Conservation (phyloP, 2,888 invertebrate genomes). For the Artemia sinica region DNA sequence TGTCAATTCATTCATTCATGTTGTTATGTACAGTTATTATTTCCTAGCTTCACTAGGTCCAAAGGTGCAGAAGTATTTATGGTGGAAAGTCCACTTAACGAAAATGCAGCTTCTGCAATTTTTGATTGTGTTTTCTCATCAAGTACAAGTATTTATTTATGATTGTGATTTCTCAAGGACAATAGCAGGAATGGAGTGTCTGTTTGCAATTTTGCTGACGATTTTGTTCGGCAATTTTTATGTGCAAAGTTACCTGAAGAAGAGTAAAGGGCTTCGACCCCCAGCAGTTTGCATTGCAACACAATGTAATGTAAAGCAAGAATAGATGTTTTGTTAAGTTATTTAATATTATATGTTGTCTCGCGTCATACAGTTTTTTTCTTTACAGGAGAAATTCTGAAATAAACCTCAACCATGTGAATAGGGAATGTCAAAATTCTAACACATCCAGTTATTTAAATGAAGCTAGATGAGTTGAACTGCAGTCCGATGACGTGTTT, state of each 20-base stretch:
- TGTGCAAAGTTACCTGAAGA: slow-evolving; percentile 49
- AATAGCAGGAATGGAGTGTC: slow-evolving; percentile 42
- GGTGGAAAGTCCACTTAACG: slow-evolving; percentile 79
- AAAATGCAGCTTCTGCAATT: slow-evolving; percentile 69
- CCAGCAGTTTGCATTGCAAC: not conserved
- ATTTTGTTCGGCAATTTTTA: slow-evolving; percentile 80
- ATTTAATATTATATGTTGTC: no score
- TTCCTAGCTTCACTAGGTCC: slow-evolving; percentile 71
- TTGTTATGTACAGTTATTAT: slow-evolving; percentile 74
- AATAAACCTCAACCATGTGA: no score
- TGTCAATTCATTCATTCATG: slow-evolving; percentile 66
- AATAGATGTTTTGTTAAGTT: no score
- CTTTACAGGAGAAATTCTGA: no score
- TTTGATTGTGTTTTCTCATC: slow-evolving; percentile 62
- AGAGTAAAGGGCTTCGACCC: not conserved
- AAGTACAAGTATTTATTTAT: slow-evolving; percentile 56
- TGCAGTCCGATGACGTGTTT: no score
- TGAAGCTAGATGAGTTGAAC: no score
- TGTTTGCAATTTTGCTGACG: slow-evolving; percentile 51
- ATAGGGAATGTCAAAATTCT: no score
- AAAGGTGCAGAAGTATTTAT: slow-evolving; percentile 62
- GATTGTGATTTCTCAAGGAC: slow-evolving; percentile 70
- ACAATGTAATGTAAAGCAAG: not conserved
- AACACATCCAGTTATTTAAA: no score
- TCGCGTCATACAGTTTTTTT: no score